These are phyloP conservation scores for Sylvia atricapilla DNA, from an alignment of 2,113 vertebrate species.

Conservation along the genomic window DNA sequence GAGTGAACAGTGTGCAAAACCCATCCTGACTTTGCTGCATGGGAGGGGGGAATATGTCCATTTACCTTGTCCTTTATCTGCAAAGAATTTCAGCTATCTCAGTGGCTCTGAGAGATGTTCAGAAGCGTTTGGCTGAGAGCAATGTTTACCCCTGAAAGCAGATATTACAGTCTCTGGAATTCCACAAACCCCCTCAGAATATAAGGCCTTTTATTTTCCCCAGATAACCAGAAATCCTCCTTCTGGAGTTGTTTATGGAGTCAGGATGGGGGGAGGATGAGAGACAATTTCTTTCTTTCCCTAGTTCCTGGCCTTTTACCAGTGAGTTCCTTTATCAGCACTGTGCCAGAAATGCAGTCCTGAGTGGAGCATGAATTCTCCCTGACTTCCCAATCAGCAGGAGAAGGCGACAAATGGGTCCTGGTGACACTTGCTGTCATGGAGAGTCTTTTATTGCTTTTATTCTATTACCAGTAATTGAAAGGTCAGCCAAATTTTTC, in stretches of 20 bases:
- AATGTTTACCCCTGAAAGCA: neutral
- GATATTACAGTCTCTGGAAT: neutral
- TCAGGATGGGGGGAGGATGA: neutral
- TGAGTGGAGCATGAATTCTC: neutral
- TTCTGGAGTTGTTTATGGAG: neutral
- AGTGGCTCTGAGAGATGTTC: neutral
- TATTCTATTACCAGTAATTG: conserved; percentile 49
- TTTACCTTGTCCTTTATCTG: neutral
- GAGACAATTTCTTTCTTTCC: neutral
- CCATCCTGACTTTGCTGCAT: neutral
- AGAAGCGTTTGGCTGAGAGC: neutral
- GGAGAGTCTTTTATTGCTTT: conserved; percentile 28
- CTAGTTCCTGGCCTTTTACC: neutral
- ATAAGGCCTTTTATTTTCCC: accelerated
- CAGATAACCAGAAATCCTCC: neutral
- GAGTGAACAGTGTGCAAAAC: neutral
- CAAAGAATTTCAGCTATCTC: neutral
- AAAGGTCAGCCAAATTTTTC: conserved; percentile 55
- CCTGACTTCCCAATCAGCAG: neutral
- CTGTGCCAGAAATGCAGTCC: neutral
- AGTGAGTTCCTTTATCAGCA: neutral
- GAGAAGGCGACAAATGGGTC: neutral
- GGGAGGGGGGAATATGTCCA: neutral
- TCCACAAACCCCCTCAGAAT: neutral
- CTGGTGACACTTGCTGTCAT: neutral